These are phyloP conservation scores for Bos indicus DNA, from an alignment of 2,113 vertebrate genomes.

Conservation along the genomic window DNA sequence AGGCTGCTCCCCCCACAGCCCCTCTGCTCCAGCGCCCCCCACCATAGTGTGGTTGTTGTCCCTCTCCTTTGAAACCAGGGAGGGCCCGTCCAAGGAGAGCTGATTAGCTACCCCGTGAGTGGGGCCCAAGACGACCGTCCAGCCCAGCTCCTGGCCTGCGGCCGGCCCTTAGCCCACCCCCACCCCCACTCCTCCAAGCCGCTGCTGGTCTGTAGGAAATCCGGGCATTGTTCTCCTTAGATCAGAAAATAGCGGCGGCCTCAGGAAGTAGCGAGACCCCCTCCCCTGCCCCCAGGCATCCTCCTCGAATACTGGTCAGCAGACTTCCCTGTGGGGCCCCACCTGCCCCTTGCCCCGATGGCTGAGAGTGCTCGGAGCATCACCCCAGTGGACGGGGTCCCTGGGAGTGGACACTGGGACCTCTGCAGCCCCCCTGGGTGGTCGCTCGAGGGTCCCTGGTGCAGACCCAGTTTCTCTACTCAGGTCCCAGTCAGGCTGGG, in stretches of 20 bases:
- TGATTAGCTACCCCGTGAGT: neutral
- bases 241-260: constrained; percentile 56
- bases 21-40: neutral
- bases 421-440: neutral
- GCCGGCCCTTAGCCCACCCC: neutral
- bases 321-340: fast-evolving
- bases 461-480: neutral
- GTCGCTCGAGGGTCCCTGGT: neutral
- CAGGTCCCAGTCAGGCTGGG: neutral
- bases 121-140: fast-evolving
- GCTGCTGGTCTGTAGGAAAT: constrained; percentile 41
- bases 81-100: neutral
- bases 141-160: neutral
- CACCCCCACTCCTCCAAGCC: neutral
- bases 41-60: neutral
- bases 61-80: neutral
- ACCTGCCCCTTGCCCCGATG: neutral
- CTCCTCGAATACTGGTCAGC: neutral
- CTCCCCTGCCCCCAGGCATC: neutral
- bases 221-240: constrained; percentile 53
- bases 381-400: fast-evolving
- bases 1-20: neutral
- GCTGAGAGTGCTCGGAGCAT: neutral
- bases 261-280: neutral
- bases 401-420: neutral